Evolutionary conservation across 1,140 invertebrate genomes (phyloP), one percentile per base, ranked within the genome.

Genomic region (Scaptomyza hsui): DNA sequence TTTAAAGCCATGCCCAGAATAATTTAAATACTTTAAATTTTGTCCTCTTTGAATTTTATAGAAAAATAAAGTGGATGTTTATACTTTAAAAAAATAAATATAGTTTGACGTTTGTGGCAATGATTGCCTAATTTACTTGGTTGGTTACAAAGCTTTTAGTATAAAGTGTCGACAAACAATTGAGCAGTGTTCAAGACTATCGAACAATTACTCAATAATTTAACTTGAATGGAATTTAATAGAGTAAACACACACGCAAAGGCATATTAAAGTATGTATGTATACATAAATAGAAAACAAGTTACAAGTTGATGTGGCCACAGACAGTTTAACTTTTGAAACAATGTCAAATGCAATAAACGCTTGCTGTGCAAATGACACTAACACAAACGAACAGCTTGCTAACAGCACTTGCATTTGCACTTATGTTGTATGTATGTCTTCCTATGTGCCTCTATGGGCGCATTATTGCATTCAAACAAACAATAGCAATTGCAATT

Each of bases 321-420:
- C 71, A 85, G 13, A 42, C 75, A 76, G 86, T 63, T 83, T 83
- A 83, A 83, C 80, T 83, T 83, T 83, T 83, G 76, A 80, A 80
- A 83, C 80, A 83, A 80, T 83, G 80, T 83, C 81, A 86, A 73
- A 71, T 80, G 63, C 67, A 83, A 85, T 85, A 65, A 49, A 51
- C 32, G 70, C 21, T 53, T 53, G 45, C 59, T 69, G 18, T 47
- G 44, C 63, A 52, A 67, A 29, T 60, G 69, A 68, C 69, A 67
- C 53, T 47, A 44, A 62, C 29, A 69, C 57, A 69, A 24, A 44
- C 32, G 26, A 13, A 41, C 55, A 60, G 15, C 45, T 19, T 16
- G 7, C 47, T 9, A 48, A 37, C 41, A 49, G 48, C 44, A 59
- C 48, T 52, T 60, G 15, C 47, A 72, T 44, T 19, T 51, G 24